Percentiles rank a stretch among this genome's conserved stretches.
phyloP scores from a whole-genome alignment of 2,888 invertebrate species.

The Acleris sparsana region DNA sequence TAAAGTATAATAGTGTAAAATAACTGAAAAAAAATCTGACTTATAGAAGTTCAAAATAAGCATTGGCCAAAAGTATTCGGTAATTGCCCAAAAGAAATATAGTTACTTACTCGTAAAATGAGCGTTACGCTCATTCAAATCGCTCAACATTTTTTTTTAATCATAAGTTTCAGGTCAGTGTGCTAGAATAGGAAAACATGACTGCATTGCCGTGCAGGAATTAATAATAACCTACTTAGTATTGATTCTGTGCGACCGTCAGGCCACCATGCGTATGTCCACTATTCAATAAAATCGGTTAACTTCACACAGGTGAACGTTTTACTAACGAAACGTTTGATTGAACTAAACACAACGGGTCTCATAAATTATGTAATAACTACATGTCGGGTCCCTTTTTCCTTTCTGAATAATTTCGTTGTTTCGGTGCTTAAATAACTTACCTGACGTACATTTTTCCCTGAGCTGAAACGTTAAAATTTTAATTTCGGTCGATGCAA shows the following conservation, averaged over 20 bases:
- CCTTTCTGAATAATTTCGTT: conserved; percentile 70
- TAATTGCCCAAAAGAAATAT: too few relatives aligned
- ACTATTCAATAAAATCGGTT: background rate
- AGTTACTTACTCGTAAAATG: background rate
- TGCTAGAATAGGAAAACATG: conserved; percentile 19
- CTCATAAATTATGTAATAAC: conserved; percentile 61
- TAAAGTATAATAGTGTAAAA: too few relatives aligned
- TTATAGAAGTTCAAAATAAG: too few relatives aligned
- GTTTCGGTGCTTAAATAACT: conserved; percentile 74
- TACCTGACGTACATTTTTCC: conserved; percentile 55
- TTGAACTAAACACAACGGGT: conserved; percentile 42
- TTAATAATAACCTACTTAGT: conserved; percentile 19
- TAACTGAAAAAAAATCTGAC: too few relatives aligned
- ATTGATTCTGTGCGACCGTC: conserved; percentile 16
- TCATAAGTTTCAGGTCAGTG: conserved; percentile 16
- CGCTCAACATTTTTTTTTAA: too few relatives aligned
- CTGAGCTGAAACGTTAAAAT: conserved; percentile 60
- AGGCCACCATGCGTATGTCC: background rate
- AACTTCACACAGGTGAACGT: conserved; percentile 8
- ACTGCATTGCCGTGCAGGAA: conserved; percentile 4
- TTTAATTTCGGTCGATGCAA: conserved; percentile 63
- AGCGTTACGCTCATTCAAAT: background rate
- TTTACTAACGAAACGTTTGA: conserved; percentile 20
- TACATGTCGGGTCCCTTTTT: conserved; percentile 61
- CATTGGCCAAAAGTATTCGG: too few relatives aligned